Evolutionary conservation across 2,113 vertebrate genomes (phyloP).

Genomic region (Scopus umbretta): DNA sequence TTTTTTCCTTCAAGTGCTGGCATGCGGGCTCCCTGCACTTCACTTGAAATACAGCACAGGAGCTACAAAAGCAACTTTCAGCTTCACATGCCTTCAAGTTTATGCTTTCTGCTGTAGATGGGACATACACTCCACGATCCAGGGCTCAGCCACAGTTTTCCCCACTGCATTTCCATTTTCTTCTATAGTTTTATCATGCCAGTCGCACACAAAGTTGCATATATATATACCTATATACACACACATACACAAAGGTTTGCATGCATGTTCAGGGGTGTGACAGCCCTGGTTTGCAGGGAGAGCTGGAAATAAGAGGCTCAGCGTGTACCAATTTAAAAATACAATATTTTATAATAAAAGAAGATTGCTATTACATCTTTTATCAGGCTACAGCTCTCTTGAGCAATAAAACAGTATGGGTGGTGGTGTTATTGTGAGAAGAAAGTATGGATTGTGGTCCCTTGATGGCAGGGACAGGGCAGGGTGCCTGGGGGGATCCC

Average conservation of each 20-base stretch:
- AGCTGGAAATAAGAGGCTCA: background rate
- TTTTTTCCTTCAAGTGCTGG: background rate
- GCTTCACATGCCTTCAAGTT: background rate
- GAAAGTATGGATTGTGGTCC: background rate
- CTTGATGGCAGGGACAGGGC: background rate
- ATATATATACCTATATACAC: rapidly evolving
- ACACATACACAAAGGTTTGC: too few relatives aligned
- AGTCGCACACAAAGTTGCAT: background rate
- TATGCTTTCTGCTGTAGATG: background rate
- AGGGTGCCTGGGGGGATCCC: background rate
- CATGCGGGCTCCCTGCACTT: background rate
- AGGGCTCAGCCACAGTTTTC: background rate
- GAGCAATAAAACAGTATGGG: background rate
- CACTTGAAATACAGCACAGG: background rate
- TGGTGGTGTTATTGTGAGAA: background rate
- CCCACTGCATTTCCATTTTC: background rate
- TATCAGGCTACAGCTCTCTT: background rate
- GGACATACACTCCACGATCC: background rate
- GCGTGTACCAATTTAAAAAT: background rate
- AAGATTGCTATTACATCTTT: background rate
- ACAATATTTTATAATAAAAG: background rate
- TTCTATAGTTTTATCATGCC: background rate
- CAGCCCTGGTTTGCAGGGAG: background rate
- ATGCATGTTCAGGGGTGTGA: background rate
- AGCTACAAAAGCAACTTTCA: background rate